Base-by-base conservation (phyloP, 1,140 invertebrate species). In the Sycophila sp. region DNA sequence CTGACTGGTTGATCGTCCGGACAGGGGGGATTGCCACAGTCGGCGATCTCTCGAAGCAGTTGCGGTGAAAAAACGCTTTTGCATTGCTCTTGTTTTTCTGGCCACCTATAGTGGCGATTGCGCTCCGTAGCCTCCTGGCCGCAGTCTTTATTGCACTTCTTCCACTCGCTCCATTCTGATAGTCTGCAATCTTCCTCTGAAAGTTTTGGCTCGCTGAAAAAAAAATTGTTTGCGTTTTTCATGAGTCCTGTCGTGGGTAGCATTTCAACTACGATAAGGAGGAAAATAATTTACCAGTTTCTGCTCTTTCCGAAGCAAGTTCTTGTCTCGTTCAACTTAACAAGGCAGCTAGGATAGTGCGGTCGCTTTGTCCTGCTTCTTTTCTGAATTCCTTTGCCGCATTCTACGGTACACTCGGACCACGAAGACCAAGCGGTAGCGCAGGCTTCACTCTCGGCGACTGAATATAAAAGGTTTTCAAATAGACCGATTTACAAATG, bases 391-490 rank as follows among this genome's bases (percentile, higher is more conserved):
- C 96, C 96, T 62, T 86, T 88, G 0, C 95, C 94, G 78, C 96
- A 97, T 0, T 91, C 90, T 0, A 89, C 91, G 15, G 91, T 93
- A 81, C 95, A 97, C 1, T 89, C 81, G 1, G 90, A 89, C 94
- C 94, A 96, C 7, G 88, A 77, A 1, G 89, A 89, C 95, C 95
- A 97, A 1, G 87, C 76, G 1, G 89, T 28, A 2, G 34, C 55
- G 22, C 69, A 71, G 22, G 60, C 32, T n/a, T 58, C 38, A n/a
- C n/a, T n/a, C n/a, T n/a, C n/a, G n/a, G n/a, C n/a, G n/a, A n/a
- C n/a, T n/a, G n/a, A n/a, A n/a, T n/a, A n/a, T n/a, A n/a, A n/a
- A n/a, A n/a, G n/a, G n/a, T n/a, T n/a, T n/a, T n/a, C n/a, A n/a
- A n/a, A n/a, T n/a, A n/a, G n/a, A n/a, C n/a, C n/a, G n/a, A n/a